Percentiles rank a stretch among this genome's conserved stretches.
Evolutionary conservation across 2,888 invertebrate species (phyloP).

Genomic region (Zele albiditarsus): DNA sequence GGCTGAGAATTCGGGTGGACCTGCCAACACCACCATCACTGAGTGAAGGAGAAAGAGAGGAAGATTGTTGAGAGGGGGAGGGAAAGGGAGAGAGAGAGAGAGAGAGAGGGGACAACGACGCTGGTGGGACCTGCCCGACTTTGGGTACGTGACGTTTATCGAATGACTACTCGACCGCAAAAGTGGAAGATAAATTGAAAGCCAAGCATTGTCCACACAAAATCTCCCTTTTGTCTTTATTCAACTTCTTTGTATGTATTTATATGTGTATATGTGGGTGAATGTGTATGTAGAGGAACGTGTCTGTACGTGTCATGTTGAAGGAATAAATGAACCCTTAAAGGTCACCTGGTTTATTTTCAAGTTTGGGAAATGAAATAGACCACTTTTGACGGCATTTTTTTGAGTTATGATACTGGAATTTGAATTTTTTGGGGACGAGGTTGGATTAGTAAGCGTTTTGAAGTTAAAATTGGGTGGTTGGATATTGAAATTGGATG

Average conservation of each 20-base stretch:
- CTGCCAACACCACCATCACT: not conserved
- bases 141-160: conserved; percentile 42
- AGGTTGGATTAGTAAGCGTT: no score
- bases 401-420: no score
- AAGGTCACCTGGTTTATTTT: no score
- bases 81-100: conserved; percentile 1
- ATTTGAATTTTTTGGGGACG: no score
- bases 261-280: no score
- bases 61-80: not conserved
- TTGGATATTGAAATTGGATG: no score
- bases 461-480: no score
- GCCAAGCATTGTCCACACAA: conserved; percentile 1
- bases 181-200: conserved; percentile 23
- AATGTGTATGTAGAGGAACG: no score
- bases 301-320: no score
- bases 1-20: conserved; percentile 35
- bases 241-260: not conserved
- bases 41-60: not conserved
- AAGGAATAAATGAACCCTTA: no score
- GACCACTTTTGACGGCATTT: no score
- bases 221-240: conserved; percentile 16
- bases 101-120: conserved; percentile 31
- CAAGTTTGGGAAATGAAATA: no score
- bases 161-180: conserved; percentile 25
- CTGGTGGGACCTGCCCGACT: conserved; percentile 12